phyloP scores from a whole-genome alignment of 2,113 vertebrate species.

The Geothlypis trichas region DNA sequence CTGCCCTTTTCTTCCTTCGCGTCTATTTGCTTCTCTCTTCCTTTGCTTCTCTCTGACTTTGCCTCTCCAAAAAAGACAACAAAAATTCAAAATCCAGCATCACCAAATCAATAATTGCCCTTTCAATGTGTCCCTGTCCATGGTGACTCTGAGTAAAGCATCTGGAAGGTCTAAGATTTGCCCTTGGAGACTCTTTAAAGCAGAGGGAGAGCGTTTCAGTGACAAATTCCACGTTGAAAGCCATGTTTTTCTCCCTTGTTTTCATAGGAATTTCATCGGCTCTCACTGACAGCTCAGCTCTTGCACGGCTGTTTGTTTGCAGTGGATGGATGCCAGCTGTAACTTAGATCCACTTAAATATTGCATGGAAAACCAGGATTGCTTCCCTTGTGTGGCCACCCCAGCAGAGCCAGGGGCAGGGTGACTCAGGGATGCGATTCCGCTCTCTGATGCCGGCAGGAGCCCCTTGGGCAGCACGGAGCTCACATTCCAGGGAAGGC shows the following conservation, averaged over 20 bases:
- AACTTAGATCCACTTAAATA: slow-evolving; percentile 45
- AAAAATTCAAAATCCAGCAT: background rate
- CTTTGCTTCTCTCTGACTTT: background rate
- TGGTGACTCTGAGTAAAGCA: background rate
- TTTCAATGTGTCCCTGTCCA: background rate
- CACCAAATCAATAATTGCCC: background rate
- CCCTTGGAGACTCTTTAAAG: background rate
- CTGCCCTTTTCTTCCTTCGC: background rate
- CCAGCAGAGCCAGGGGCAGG: background rate
- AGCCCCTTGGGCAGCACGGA: background rate
- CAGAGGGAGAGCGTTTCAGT: background rate
- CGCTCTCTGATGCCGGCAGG: background rate
- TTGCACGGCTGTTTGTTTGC: slow-evolving; percentile 40
- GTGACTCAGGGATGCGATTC: background rate
- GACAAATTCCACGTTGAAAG: background rate
- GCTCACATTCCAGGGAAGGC: background rate
- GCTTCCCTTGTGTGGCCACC: slow-evolving; percentile 1
- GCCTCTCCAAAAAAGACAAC: background rate
- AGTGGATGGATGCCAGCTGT: slow-evolving; percentile 32
- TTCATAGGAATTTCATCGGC: background rate
- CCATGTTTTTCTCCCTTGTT: background rate
- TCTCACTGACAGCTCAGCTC: slow-evolving; percentile 2
- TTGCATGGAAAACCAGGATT: slow-evolving; percentile 24
- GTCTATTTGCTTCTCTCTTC: slow-evolving; percentile 12
- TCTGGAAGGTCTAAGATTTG: background rate